Evolutionary conservation across 2,113 vertebrate genomes (phyloP), one percentile per base, ranked within the genome.

Genomic region (Monopterus albus): DNA sequence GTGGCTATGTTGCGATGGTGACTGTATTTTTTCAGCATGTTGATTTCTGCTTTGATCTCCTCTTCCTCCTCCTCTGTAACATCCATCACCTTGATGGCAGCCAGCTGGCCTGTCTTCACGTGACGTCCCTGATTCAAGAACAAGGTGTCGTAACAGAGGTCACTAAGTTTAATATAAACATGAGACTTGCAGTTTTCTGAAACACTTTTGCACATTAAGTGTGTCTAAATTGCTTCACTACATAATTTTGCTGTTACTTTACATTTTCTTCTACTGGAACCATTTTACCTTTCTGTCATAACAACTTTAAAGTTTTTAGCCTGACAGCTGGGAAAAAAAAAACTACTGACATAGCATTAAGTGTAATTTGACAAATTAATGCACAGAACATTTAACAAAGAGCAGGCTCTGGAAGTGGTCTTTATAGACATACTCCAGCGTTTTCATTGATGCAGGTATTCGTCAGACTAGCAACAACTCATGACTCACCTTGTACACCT

Each of bases 81-180:
- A 28, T 97, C 96, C 96, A 97, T 97, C 86, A 97, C 96, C 83
- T 97, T 97, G 86, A 97, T 97, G 87, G 96, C 96, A 28, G 96
- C 96, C 89, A 97, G 92, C 93, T 97, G 96, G 75, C 96, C 96
- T 0, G 96, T 96, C 90, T 96, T 96, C 75, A 96, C 96, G 39
- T 96, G 96, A 64, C 96, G 94, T 72, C 96, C 96, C 96, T 96
- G 82, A 6, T 53, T 47, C 40, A 73, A 61, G 20, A 20, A 43
- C 21, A 51, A 25, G 23, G 51, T 46, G 39, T 7, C 9, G 15
- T 7, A 11, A 64, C 36, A 43, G 5, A 10, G 9, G 45, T 35
- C 20, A 40, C 36, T 1, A 51, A 26, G 18, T 42, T 29, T 49
- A 14, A 73, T 45, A 35, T 20, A 2, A 75, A 50, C 46, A 8